Evolutionary conservation across 2,797 vertebrate species (phyloP), one percentile per base, ranked within the genome.

Genomic region (Adelosebastes latens): DNA sequence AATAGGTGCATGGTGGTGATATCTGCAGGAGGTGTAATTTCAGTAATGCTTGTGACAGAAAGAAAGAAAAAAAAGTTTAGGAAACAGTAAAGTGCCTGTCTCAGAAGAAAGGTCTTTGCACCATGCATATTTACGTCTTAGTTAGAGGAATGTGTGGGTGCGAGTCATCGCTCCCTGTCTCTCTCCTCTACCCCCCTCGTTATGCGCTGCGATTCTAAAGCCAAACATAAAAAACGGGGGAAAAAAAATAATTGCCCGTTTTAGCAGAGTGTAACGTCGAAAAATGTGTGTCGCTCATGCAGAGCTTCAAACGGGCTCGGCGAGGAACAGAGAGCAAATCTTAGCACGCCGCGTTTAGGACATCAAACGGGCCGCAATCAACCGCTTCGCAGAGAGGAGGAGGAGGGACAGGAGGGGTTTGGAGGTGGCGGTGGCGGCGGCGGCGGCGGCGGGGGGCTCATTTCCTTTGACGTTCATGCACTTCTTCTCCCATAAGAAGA

Each of bases 361-460:
- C 95, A 95, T 96, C 95, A 96, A 96, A 96, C 91, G 63, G 91
- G 91, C 92, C 90, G 91, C 94, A 95, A 95, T 96, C 95, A 95
- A 94, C 84, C 86, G 93, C 91, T 88, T 91, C 81, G 84, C 93
- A 91, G 89, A 67, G 84, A 82, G 77, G 68, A 73, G 81, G 31
- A 5, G 83, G 66, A 69, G 84, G 72, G 76, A 29, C 63, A 61
- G 85, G 88, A 84, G 83, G 86, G 58, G 79, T 65, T 71, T 91
- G 20, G 49, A 52, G 49, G 49, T n/a, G 46, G 46, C 46, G 18
- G 42, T 24, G 22, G 85, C 86, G 90, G 89, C 88, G 90, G 91
- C 8, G 70, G 77, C 36, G 75, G 80, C 49, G 62, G 62, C 24
- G 77, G 87, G 66, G 77, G 77, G 85, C 90, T 92, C 87, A 83